Evolutionary conservation across 2,888 invertebrate species (phyloP), one percentile per base, ranked within the genome.

Genomic region (Lepeophtheirus nordmannii): DNA sequence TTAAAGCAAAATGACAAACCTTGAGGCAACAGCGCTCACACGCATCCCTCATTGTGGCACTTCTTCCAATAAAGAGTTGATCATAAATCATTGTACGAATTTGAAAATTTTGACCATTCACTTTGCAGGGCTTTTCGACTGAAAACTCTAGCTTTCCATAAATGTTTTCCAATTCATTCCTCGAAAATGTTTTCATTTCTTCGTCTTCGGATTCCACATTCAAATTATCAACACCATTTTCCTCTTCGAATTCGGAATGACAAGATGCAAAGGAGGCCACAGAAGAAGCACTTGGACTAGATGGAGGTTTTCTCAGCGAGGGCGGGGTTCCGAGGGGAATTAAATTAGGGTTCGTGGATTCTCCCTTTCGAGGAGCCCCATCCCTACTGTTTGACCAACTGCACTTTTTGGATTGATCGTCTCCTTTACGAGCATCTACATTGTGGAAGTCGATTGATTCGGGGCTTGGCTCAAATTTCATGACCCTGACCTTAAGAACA

Each of bases 181-280:
- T 14, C n/a, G 53, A 46, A 14, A 5, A 14, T 3, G 17, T 46
- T 17, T 46, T 46, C 53, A 46, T 46, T 30, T 30, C 30, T 17
- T 46, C 53, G 17, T 14, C n/a, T 17, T 46, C 41, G 14, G 11
- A 14, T 41, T 14, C 53, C 14, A 46, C 53, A 46, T n/a, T 5
- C 14, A 46, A 5, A 17, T 46, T 2, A 8, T 17, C 17, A 17
- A 17, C 17, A 17, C 2, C 1, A 8, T 5, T 17, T 1, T 46
- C 53, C 53, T 46, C 53, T 8, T 5, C 5, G 5, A 46, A 17
- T 17, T 46, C 53, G 17, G 53, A 46, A 17, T 46, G 53, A 8
- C 53, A 46, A 46, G 53, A 46, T 46, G 53, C 53, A 46, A 46
- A 46, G 53, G 53, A 46, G 5, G 53, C 53, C 53, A 46, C 53